Evolutionary conservation across 2,797 vertebrate genomes (phyloP), one percentile per base, ranked within the genome.

Genomic region (Dryobates pubescens): DNA sequence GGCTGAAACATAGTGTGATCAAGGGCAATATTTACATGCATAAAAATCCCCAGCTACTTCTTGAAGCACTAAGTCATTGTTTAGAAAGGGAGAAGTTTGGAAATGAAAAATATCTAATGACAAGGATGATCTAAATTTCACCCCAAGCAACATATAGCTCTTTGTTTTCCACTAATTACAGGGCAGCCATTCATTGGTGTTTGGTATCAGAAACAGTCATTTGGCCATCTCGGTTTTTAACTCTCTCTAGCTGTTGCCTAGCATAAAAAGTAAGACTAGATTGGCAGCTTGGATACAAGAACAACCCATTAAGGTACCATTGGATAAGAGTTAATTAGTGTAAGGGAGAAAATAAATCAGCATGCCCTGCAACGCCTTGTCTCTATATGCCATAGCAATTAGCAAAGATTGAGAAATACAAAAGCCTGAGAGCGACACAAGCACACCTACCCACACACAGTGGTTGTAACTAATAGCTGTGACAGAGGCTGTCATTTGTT

Each of bases 371-470:
- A 89, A 94, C 79, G 51, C 24, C 13, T 58, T 93, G 61, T 88
- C 64, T 86, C 74, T 79, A 71, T 86, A 88, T 3, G 24, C 77
- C 74, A 79, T 5, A 9, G 54, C 47, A 94, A 94, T 89, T 92
- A 95, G 92, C 64, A 78, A 22, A 88, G 94, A 95, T 79, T 93
- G 95, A 91, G 94, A 93, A 95, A 95, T 74, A 64, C 29, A n/a
- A 58, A 83, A 93, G 61, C 36, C 89, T 95, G 85, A 95, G 79
- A 89, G 86, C 0, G 1, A 57, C 83, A 89, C 30, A 77, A 88
- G 88, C 77, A 92, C 92, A 92, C 76, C 86, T 94, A 89, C 93
- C 5, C 91, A 73, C 91, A 81, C 89, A 70, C 36, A 77, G 85
- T 32, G 92, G 68, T 86, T 92, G 64, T 73, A 89, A 90, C 61